Evolutionary conservation across 2,113 vertebrate species (phyloP).

Genomic region (Parotia lawesii): DNA sequence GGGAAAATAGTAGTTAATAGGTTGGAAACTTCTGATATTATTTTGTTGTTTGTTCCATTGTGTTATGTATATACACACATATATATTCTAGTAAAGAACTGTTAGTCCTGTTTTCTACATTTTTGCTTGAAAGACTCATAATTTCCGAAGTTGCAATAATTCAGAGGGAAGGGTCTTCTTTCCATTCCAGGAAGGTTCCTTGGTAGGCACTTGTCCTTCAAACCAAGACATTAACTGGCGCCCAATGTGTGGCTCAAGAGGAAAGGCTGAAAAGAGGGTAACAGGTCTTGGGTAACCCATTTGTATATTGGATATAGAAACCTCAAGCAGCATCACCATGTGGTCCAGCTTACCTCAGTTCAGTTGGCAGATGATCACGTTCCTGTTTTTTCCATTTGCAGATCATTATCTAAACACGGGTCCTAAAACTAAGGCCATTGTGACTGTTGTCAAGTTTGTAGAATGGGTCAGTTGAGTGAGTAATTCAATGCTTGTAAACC

Average conservation of each 20-base stretch:
- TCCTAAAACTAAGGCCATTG: not conserved
- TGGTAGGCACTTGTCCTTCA: not conserved
- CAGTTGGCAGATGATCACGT: not conserved
- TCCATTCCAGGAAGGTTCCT: not conserved
- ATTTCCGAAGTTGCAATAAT: not conserved
- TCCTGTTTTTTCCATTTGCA: not conserved
- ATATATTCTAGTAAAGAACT: not conserved
- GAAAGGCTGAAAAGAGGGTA: not conserved
- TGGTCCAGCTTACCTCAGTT: not conserved
- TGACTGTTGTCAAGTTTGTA: not conserved
- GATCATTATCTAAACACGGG: not conserved
- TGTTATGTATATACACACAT: not conserved
- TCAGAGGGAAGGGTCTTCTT: not conserved
- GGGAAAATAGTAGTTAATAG: accelerated
- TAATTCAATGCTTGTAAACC: not conserved
- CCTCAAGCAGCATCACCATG: not conserved
- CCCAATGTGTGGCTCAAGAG: accelerated
- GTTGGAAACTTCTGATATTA: not conserved
- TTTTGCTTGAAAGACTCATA: not conserved
- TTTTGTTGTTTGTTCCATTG: accelerated
- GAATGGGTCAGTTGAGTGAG: not conserved
- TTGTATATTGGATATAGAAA: not conserved
- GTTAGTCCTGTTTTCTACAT: no score
- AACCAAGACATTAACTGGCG: not conserved
- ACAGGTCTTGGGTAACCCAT: not conserved